Evolutionary conservation across 1,140 invertebrate genomes (phyloP).

Genomic region (Tetragonula clypearis): DNA sequence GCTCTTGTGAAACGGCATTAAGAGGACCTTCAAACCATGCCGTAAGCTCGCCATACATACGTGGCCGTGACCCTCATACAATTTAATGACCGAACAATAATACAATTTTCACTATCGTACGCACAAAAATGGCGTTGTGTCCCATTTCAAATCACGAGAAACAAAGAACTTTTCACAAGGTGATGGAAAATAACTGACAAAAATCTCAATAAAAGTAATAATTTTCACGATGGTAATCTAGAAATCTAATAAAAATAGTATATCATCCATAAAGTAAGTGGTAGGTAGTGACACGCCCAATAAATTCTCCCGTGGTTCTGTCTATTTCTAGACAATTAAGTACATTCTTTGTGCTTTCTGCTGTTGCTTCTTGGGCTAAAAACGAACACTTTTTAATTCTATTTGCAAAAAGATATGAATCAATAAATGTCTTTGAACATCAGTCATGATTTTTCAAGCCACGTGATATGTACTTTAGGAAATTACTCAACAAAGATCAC

Average conservation of each 20-base stretch:
- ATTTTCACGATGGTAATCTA: not conserved
- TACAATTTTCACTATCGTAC: not conserved
- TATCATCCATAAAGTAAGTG: not conserved
- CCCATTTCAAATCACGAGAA: not conserved
- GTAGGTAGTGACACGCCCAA: not conserved
- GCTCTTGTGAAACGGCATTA: slow-evolving; percentile 59
- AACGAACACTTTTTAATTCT: not conserved
- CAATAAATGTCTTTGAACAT: not conserved
- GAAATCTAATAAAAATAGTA: not conserved
- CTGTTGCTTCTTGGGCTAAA: too few species aligned
- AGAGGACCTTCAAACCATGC: slow-evolving; percentile 37
- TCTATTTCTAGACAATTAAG: slow-evolving; percentile 7
- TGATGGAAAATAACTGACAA: not conserved
- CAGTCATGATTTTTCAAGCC: not conserved
- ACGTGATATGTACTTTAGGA: not conserved
- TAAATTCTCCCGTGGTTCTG: not conserved
- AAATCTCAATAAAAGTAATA: not conserved
- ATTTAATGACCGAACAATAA: slow-evolving; percentile 14
- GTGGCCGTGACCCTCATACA: slow-evolving; percentile 42
- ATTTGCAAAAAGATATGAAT: not conserved
- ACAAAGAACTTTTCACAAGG: not conserved
- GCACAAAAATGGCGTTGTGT: not conserved
- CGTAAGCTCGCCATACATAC: not conserved
- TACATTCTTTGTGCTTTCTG: not conserved
- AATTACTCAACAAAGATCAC: not conserved